Conservation (phyloP, 2,888 invertebrate genomes). For the Caenorhabditis plicata region DNA sequence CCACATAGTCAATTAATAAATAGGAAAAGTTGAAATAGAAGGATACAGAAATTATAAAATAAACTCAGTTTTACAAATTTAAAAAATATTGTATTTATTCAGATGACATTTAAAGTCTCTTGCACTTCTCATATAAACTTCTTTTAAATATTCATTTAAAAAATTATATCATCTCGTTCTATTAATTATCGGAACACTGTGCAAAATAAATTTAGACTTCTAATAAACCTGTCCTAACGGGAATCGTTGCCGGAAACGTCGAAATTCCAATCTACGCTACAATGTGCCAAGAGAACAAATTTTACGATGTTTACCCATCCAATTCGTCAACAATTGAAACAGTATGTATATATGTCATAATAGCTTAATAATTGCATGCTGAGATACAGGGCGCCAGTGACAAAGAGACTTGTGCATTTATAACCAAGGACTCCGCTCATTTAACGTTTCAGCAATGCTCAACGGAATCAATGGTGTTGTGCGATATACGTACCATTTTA, state of each 20-base stretch:
- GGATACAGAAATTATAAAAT: too few relatives aligned
- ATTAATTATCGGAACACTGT: too few relatives aligned
- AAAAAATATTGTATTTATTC: too few relatives aligned
- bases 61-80: too few relatives aligned
- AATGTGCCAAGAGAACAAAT: conserved; percentile 48
- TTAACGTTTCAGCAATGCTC: conserved; percentile 40
- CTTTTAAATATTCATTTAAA: too few relatives aligned
- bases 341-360: conserved; percentile 9
- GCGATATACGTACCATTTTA: conserved; percentile 46
- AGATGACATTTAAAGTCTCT: too few relatives aligned
- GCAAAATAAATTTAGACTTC: too few relatives aligned
- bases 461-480: conserved; percentile 35
- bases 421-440: conserved; percentile 26
- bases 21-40: too few relatives aligned
- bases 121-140: too few relatives aligned
- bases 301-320: conserved; percentile 22
- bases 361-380: not conserved
- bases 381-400: conserved; percentile 13
- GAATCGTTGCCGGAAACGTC: conserved; percentile 47
- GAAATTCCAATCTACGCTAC: conserved; percentile 30
- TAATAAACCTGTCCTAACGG: conserved; percentile 45
- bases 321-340: too few relatives aligned
- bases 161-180: too few relatives aligned
- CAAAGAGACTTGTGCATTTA: conserved; percentile 34
- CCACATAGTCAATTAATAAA: too few relatives aligned